Evolutionary conservation across 2,797 vertebrate genomes (phyloP), one percentile per base, ranked within the genome.

Genomic region (Perodicticus potto): DNA sequence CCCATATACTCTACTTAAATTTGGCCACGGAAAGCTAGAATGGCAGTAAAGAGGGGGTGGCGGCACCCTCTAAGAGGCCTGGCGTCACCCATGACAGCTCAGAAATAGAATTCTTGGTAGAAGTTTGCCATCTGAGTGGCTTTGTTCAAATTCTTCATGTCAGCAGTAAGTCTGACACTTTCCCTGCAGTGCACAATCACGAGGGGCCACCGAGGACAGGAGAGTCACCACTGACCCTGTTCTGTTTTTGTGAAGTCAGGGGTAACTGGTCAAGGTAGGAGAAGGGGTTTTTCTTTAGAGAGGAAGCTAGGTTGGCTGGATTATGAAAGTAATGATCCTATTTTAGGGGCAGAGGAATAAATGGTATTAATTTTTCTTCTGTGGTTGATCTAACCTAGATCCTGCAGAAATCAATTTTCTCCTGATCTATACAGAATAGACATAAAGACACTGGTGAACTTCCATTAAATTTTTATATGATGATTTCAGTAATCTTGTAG

Each of bases 361-460:
- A 84, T 34, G 57, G 23, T 63, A 5, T 14, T 14, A 57, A 34
- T 95, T 91, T 85, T 61, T 45, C 82, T 93, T 83, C 32, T 76
- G 4, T 37, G 43, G 65, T 40, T 92, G 67, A 65, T 49, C 45
- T 74, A 72, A 61, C 34, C 27, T 67, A 86, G 61, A 82, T 63
- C 57, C 34, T 85, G 37, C 45, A 49, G 49, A 78, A 73, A 78
- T 86, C 43, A 65, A 9, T 82, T 93, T 93, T 91, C 25, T 94
- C 49, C 78, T 53, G 34, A 20, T 92, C 90, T 88, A 5, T 57
- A 73, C 6, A 78, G 17, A 96, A 82, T 27, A 88, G 74, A 83
- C 45, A 61, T 67, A 61, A 80, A 88, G 25, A 23, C 19, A 73
- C 59, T 40, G 40, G 20, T 73, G n/a, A 91, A 49, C 10, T 63